Evolutionary conservation across 2,797 vertebrate genomes (phyloP).

Genomic region (Eidolon dupreanum): DNA sequence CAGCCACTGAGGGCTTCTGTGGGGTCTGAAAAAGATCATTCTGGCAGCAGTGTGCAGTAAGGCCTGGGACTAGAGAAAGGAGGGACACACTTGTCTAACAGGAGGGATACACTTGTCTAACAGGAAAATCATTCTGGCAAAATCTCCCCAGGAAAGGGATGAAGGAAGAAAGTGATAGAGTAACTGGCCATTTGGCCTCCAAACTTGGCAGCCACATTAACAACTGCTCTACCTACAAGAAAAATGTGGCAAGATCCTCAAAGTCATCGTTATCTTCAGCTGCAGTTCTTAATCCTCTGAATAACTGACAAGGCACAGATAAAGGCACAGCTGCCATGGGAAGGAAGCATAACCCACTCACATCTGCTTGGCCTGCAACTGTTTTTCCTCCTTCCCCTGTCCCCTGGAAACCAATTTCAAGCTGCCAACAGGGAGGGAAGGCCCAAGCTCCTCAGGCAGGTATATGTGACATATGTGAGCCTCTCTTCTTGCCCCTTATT

Average conservation of each 20-base stretch:
- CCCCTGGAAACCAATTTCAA: background rate
- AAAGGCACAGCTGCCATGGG: background rate
- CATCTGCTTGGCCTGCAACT: background rate
- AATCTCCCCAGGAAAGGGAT: background rate
- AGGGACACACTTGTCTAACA: background rate
- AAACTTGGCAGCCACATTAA: rapidly evolving
- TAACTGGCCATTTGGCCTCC: background rate
- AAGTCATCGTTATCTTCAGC: rapidly evolving
- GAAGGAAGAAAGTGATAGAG: background rate
- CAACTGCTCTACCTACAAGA: background rate
- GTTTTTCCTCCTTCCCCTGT: background rate
- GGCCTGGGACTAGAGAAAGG: background rate
- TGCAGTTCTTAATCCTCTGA: too few species aligned
- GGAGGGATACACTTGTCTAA: background rate
- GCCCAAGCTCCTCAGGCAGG: background rate
- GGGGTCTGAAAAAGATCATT: background rate
- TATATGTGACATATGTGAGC: rapidly evolving
- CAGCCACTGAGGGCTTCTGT: background rate
- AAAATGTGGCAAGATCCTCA: background rate
- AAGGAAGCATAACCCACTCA: background rate
- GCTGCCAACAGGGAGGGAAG: background rate
- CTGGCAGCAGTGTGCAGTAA: background rate
- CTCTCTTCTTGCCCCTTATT: background rate
- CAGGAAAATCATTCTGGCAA: background rate
- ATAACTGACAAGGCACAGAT: rapidly evolving